Evolutionary conservation across 2,888 invertebrate genomes (phyloP), one percentile per base, ranked within the genome.

Genomic region (Andricus curvator): DNA sequence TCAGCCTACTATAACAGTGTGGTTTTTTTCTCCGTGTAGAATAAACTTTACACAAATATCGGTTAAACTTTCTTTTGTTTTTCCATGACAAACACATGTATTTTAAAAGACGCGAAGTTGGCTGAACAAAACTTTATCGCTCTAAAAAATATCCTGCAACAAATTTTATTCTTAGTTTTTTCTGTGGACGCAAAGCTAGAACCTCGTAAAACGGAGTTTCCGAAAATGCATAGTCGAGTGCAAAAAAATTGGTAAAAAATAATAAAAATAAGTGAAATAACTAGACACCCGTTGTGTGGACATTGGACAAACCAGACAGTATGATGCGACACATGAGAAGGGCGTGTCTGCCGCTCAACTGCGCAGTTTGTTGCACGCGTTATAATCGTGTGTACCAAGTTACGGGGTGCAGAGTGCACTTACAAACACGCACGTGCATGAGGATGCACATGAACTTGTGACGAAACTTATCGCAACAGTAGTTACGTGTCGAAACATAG

Each of bases 291-390:
- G 65, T 66, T 66, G 44, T 70, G 60, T 70, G 85, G 85, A 37
- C 8, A 37, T 87, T 84, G 85, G 88, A 87, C 88, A 88, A 88
- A 37, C 8, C 86, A 88, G 88, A 89, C 88, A 88, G 79, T 88
- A 89, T 88, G 90, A 88, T 88, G 89, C 88, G 90, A 88, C 90
- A 90, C 88, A 87, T 87, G 88, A 90, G 90, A 89, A 91, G 91
- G 91, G 92, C 91, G 92, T 92, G 92, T 87, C 91, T 87, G 85
- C 85, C 87, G 88, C 88, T 90, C 89, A 88, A 91, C 91, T 91
- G 91, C 91, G 92, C 91, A 92, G 91, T 92, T 91, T 91, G 89
- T 91, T 89, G 89, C 90, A 91, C 90, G 90, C 91, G 90, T 86
- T 89, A 86, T 86, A 86, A 89, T 90, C 87, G 86, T 88, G 85